Conservation (phyloP, 2,113 vertebrate species). For the Heterotis niloticus region DNA sequence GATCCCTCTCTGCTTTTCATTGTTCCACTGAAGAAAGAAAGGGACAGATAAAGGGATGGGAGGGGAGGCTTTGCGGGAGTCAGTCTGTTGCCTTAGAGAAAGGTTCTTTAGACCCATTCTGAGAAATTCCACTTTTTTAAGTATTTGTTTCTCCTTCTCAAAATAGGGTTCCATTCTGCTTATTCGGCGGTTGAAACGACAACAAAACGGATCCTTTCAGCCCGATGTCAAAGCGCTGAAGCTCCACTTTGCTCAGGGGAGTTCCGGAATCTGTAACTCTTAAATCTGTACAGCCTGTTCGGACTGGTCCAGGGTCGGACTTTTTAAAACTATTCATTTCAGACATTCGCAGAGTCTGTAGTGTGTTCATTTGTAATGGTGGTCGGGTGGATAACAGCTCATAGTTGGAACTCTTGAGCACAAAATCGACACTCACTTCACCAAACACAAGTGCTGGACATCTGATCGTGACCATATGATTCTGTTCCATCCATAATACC, state of each 20-base stretch:
- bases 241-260: constrained; percentile 5
- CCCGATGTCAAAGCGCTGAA: not conserved
- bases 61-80: not conserved
- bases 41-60: not conserved
- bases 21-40: not conserved
- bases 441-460: not conserved
- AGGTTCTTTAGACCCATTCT: no score
- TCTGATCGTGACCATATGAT: not conserved
- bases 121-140: not conserved
- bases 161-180: not conserved
- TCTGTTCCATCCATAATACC: no score
- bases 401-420: constrained; percentile 5
- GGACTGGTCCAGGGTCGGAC: no score
- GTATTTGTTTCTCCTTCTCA: not conserved
- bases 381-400: constrained; percentile 15
- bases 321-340: not conserved
- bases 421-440: not conserved
- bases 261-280: not conserved
- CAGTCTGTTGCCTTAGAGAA: no score
- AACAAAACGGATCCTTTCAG: not conserved
- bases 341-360: constrained; percentile 5
- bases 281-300: not conserved
- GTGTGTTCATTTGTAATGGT: not conserved
- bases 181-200: not conserved
- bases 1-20: not conserved